Base-by-base conservation (phyloP, 2,113 vertebrate genomes). In the Acanthochromis polyacanthus region DNA sequence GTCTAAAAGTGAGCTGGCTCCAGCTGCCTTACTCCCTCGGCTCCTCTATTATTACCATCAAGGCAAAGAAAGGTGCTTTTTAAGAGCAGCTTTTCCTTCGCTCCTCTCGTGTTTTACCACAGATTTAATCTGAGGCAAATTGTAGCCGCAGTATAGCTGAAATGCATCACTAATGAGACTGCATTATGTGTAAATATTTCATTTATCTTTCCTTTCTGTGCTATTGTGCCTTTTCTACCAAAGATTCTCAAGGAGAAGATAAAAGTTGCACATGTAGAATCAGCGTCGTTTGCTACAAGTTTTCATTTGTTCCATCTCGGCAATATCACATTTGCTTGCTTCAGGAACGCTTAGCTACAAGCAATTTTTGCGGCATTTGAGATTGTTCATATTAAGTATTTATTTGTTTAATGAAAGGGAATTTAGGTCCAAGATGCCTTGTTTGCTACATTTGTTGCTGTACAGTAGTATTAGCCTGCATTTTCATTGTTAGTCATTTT, bases 371-470 rank as follows among this genome's bases (percentile, higher is more conserved):
- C 69, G 45, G 17, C 69, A 74, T 85, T 78, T 71, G 55, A 70
- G 36, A 76, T 70, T 87, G 74, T 79, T 77, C 50, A 60, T 89
- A 61, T 69, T 71, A 20, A 61, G 82, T 93, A 92, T 93, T 93
- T 92, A 92, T 92, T 92, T 92, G 77, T 78, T 83, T 64, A 40
- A 75, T 59, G 6, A 92, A 87, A 90, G 86, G 81, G 83, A 81
- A 78, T 25, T 71, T 63, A 78, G 61, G 74, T 82, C 69, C 59
- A 78, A 76, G 64, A 75, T 79, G 63, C 62, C 25, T 85, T 71
- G 6, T 84, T 75, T 85, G 67, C 55, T 78, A 67, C 51, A 58
- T 30, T 38, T 86, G 69, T 85, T 43, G 53, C 65, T 90, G 89
- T 86, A 80, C 78, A 79, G 51, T 81, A 81, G 76, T 58, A 67